Conservation (phyloP, 2,888 invertebrate species). For the Neoascia interrupta region DNA sequence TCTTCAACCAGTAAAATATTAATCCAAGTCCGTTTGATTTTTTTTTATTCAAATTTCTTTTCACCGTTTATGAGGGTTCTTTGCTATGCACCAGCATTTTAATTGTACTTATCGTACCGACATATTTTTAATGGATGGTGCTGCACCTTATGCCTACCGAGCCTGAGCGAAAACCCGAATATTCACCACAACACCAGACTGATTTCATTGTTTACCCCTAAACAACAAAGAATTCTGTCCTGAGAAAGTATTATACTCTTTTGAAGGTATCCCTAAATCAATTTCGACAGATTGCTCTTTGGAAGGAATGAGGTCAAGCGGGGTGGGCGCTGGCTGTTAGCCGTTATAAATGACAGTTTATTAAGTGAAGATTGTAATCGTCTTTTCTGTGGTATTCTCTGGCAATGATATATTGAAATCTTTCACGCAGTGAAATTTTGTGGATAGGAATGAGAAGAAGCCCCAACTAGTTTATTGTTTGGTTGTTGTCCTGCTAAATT, state of each 20-base stretch:
- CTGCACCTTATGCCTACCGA: constrained; percentile 28
- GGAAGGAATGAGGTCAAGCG: constrained; percentile 44
- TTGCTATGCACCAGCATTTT: constrained; percentile 48
- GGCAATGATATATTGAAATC: constrained; percentile 47
- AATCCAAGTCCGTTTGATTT: constrained; percentile 14
- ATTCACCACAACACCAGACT: not conserved
- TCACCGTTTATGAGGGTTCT: constrained; percentile 43
- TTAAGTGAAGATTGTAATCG: constrained; percentile 68
- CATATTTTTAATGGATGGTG: constrained; percentile 9
- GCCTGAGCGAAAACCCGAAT: too few relatives aligned
- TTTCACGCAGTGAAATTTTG: constrained; percentile 13
- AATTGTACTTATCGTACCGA: constrained; percentile 27
- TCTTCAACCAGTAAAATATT: constrained; percentile 23
- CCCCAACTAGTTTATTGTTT: constrained; percentile 12
- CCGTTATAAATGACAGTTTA: constrained; percentile 68
- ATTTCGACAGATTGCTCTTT: constrained; percentile 62
- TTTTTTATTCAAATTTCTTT: constrained; percentile 47
- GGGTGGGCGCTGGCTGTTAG: constrained; percentile 56
- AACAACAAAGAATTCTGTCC: constrained; percentile 57
- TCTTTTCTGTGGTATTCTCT: constrained; percentile 27
- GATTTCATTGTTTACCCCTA: constrained; percentile 53
- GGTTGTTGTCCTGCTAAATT: constrained; percentile 14
- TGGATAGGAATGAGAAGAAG: not conserved
- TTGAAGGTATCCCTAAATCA: constrained; percentile 57
- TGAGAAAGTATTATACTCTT: constrained; percentile 44